Conservation (phyloP, 1,140 invertebrate genomes). For the Eriosoma lanigerum region DNA sequence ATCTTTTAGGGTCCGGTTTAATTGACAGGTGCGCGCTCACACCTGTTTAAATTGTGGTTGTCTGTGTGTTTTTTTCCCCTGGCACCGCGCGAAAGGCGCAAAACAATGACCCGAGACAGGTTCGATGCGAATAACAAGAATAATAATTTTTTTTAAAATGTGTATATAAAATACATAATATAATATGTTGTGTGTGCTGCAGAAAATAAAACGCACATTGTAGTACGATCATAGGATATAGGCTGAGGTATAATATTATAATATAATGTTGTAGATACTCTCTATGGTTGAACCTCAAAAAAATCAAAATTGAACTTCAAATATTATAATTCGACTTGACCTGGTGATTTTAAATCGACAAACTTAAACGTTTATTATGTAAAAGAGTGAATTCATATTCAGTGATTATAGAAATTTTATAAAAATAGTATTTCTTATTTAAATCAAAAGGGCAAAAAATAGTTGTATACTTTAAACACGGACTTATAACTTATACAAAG, state of each 20-base stretch:
- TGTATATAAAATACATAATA: no score
- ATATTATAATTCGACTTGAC: neutral
- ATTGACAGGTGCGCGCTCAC: slow-evolving; percentile 39
- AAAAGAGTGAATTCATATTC: no score
- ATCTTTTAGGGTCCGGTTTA: slow-evolving; percentile 22
- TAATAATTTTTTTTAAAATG: neutral
- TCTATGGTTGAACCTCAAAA: neutral
- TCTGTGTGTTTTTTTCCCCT: neutral
- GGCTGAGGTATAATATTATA: neutral
- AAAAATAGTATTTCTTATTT: no score
- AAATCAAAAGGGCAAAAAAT: no score
- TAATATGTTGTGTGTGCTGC: neutral
- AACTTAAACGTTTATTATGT: no score
- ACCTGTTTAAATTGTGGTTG: slow-evolving; percentile 27
- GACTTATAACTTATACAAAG: no score
- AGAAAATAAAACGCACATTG: slow-evolving; percentile 16
- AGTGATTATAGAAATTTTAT: no score
- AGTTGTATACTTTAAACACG: no score
- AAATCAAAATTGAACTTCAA: neutral
- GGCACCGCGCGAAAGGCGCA: neutral
- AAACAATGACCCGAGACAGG: slow-evolving; percentile 37
- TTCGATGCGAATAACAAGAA: slow-evolving; percentile 6
- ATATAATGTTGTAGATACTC: no score
- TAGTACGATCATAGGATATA: neutral
- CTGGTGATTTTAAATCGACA: neutral